A percentile compares a stretch with the other conserved stretches of the same genome.
phyloP scores from a whole-genome alignment of 2,888 invertebrate species.

The Andrena bucephala region DNA sequence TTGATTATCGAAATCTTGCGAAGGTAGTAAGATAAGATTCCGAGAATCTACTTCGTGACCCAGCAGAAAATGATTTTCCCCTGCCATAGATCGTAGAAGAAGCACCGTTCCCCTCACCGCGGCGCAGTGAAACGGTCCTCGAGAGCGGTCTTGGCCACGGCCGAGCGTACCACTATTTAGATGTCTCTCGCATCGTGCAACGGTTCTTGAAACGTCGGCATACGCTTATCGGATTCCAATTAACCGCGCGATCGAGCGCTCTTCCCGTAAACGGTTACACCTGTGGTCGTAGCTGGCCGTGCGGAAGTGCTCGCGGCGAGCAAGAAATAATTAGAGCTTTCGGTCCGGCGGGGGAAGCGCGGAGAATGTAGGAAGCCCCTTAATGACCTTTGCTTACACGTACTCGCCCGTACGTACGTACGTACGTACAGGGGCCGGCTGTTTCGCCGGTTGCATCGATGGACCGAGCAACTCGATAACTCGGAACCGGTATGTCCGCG shows the following conservation, averaged over 20 bases:
- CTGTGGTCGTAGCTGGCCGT: slow-evolving; percentile 59
- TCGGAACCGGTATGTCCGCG: slow-evolving; percentile 54
- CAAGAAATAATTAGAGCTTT: slow-evolving; percentile 73
- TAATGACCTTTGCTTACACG: slow-evolving; percentile 69
- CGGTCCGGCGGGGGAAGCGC: slow-evolving; percentile 57
- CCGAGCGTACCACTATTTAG: slow-evolving; percentile 45
- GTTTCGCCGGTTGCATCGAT: slow-evolving; percentile 13
- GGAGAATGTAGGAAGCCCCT: slow-evolving; percentile 61
- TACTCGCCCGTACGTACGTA: slow-evolving; percentile 24
- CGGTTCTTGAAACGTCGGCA: slow-evolving; percentile 49
- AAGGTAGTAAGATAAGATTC: too few species aligned
- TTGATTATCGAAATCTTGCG: too few species aligned
- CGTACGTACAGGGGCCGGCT: slow-evolving; percentile 26
- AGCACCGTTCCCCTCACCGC: neutral
- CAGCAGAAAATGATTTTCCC: neutral
- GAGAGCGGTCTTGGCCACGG: slow-evolving; percentile 15
- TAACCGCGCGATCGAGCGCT: slow-evolving; percentile 51
- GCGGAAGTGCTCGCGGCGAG: slow-evolving; percentile 66
- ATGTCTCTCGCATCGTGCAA: slow-evolving; percentile 31
- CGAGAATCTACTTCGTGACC: too few species aligned
- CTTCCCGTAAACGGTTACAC: slow-evolving; percentile 66
- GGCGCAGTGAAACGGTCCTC: neutral
- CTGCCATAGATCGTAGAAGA: neutral
- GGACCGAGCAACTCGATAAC: slow-evolving; percentile 34
- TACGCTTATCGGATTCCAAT: slow-evolving; percentile 61